A percentile compares a stretch with the other conserved stretches of the same genome.
Conservation (phyloP, 1,140 invertebrate species). For the Seison nebaliae region DNA sequence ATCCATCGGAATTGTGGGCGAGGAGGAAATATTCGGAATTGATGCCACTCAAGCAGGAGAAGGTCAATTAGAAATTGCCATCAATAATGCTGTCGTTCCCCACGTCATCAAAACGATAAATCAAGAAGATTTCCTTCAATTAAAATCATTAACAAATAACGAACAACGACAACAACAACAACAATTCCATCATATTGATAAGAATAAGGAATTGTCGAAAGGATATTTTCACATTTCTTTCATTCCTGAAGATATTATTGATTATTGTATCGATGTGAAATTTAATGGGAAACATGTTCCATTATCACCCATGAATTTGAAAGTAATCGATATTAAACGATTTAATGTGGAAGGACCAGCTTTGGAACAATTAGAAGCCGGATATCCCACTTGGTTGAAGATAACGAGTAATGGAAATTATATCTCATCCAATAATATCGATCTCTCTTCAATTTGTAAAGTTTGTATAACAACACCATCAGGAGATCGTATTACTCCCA, state of each 20-base stretch:
- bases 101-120: slow-evolving; percentile 11
- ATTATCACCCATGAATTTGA: slow-evolving; percentile 32
- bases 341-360: neutral
- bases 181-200: neutral
- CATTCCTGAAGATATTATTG: slow-evolving; percentile 60
- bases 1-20: too few species aligned
- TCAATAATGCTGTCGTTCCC: slow-evolving; percentile 10
- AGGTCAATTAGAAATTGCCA: slow-evolving; percentile 13
- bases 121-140: neutral
- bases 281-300: slow-evolving; percentile 83
- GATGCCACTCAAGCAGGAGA: slow-evolving; percentile 74
- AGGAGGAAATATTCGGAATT: slow-evolving; percentile 33
- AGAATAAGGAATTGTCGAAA: too few species aligned
- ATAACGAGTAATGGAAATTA: neutral
- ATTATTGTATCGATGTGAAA: slow-evolving; percentile 83
- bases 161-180: neutral
- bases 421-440: neutral
- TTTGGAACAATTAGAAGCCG: neutral
- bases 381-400: slow-evolving; percentile 3
- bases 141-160: neutral
- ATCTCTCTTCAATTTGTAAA: neutral
- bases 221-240: slow-evolving; percentile 37
- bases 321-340: slow-evolving; percentile 3
- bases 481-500: slow-evolving; percentile 2
- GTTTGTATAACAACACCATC: slow-evolving; percentile 7